phyloP scores from a whole-genome alignment of 2,797 vertebrate genomes.

The Uromys caudimaculatus region DNA sequence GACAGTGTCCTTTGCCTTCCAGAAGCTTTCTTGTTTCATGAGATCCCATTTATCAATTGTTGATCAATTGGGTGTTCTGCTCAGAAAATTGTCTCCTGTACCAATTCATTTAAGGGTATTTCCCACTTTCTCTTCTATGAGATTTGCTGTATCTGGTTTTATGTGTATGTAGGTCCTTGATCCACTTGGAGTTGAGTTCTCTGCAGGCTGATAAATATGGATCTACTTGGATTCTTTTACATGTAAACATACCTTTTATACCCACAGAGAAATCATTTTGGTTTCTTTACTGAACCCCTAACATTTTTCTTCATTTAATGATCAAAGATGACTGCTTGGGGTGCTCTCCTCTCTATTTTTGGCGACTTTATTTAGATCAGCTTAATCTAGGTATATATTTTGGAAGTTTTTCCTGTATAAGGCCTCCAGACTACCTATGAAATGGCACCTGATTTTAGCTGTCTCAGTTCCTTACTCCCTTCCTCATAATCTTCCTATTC shows the following conservation, averaged over 20 bases:
- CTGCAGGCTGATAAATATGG: too few relatives aligned
- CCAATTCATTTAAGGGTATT: too few relatives aligned
- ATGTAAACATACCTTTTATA: not conserved
- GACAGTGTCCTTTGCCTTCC: too few relatives aligned
- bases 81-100: too few relatives aligned
- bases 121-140: too few relatives aligned
- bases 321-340: not conserved
- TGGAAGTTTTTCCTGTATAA: not conserved
- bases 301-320: not conserved
- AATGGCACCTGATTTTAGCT: not conserved
- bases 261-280: not conserved
- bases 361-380: not conserved
- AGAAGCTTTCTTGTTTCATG: too few relatives aligned
- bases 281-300: not conserved
- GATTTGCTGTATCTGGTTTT: too few relatives aligned
- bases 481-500: not conserved
- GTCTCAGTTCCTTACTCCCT: not conserved
- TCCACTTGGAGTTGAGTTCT: too few relatives aligned
- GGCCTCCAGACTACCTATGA: not conserved
- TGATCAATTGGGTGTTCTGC: too few relatives aligned
- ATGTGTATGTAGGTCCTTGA: too few relatives aligned
- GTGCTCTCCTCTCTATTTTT: not conserved
- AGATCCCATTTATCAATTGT: too few relatives aligned
- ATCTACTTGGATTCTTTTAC: too few relatives aligned
- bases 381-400: not conserved